A percentile compares a stretch with the other conserved stretches of the same genome.
Conservation (phyloP, 2,113 vertebrate genomes). For the Trichechus manatus region DNA sequence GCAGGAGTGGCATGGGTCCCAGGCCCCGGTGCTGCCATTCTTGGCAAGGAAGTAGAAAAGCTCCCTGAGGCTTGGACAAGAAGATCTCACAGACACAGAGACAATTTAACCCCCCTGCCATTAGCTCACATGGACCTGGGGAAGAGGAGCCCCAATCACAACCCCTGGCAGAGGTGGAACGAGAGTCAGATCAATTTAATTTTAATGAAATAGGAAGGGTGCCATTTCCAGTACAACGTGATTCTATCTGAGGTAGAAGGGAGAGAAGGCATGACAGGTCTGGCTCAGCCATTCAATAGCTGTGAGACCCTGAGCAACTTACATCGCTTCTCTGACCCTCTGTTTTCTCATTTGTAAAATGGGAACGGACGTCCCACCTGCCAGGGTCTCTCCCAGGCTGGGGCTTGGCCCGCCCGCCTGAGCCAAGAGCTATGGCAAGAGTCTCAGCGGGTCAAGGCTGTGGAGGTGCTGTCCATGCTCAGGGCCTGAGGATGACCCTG, state of each 20-base stretch:
- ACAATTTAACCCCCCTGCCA: not conserved
- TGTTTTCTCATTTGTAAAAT: not conserved
- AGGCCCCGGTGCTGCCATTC: too few relatives aligned
- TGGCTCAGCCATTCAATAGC: not conserved
- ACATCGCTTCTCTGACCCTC: not conserved
- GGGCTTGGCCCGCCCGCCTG: not conserved
- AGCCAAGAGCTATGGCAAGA: not conserved
- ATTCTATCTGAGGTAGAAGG: not conserved
- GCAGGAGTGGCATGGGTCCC: too few relatives aligned
- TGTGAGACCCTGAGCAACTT: not conserved
- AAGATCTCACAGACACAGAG: not conserved
- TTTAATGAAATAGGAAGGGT: not conserved
- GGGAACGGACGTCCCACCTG: not conserved
- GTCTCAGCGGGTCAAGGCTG: accelerated
- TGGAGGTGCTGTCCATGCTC: accelerated
- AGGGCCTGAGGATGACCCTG: accelerated
- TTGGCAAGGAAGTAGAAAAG: not conserved
- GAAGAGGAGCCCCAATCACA: not conserved
- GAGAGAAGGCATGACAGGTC: not conserved
- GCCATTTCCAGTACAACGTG: not conserved
- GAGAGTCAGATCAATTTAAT: not conserved
- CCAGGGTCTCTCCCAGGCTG: not conserved
- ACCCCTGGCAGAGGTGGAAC: not conserved
- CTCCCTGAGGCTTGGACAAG: not conserved
- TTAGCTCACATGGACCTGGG: not conserved